Evolutionary conservation across 64 coral and sea anemone species (phyloP).

Genomic region (Montipora foliosa): DNA sequence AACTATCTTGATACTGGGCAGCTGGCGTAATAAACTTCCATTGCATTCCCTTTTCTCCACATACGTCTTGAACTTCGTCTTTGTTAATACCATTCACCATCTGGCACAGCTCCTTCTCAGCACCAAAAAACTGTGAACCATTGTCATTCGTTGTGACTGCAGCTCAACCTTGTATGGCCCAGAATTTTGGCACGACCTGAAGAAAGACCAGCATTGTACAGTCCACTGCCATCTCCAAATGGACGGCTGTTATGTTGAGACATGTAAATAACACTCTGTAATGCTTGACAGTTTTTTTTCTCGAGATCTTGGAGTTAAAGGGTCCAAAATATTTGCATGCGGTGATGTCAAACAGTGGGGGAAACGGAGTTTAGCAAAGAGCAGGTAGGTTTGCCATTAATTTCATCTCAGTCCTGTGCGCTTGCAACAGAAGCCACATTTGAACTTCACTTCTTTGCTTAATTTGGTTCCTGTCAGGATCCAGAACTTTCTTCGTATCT

Average conservation of each 20-base stretch:
- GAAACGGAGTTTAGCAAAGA: background rate
- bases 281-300: conserved; percentile 13
- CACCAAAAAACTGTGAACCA: conserved; percentile 39
- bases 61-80: conserved; percentile 37
- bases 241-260: conserved; percentile 44
- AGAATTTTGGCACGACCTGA: conserved; percentile 52
- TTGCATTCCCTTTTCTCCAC: conserved; percentile 15
- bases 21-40: conserved; percentile 25
- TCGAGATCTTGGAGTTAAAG: background rate
- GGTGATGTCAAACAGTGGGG: conserved; percentile 36
- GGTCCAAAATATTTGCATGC: conserved; percentile 53
- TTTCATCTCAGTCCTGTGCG: no score
- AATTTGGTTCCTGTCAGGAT: no score
- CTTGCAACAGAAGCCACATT: no score
- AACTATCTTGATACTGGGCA: conserved; percentile 1
- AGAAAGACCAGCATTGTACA: conserved; percentile 51
- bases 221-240: background rate
- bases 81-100: conserved; percentile 35
- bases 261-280: conserved; percentile 46
- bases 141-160: conserved; percentile 57
- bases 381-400: no score
- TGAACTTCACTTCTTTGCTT: no score
- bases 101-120: conserved; percentile 20
- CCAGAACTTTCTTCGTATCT: no score
- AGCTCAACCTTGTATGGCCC: conserved; percentile 39